Conservation (phyloP, 1,140 invertebrate genomes). For the Drosophila parabipectinata region DNA sequence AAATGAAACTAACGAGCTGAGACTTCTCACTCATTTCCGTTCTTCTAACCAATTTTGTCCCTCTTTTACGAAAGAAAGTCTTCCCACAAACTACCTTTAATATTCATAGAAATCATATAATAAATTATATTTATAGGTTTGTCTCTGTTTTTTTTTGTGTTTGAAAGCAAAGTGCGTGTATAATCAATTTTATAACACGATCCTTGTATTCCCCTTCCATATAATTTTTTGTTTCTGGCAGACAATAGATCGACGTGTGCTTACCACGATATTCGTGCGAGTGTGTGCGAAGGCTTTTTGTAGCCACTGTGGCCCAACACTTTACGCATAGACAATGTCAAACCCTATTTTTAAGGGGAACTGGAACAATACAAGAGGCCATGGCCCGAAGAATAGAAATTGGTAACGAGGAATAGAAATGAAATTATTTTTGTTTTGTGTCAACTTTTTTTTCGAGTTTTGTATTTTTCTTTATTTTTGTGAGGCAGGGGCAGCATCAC, state of each 20-base stretch:
- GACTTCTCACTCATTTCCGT: constrained; percentile 32
- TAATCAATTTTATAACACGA: constrained; percentile 74
- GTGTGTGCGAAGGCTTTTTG: constrained; percentile 23
- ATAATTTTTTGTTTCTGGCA: constrained; percentile 5
- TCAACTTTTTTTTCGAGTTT: constrained; percentile 40
- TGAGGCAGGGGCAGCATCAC: constrained; percentile 24
- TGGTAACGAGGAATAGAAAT: constrained; percentile 53
- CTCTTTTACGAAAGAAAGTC: neutral
- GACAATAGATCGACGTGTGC: constrained; percentile 74
- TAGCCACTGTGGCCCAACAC: constrained; percentile 62
- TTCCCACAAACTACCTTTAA: constrained; percentile 48
- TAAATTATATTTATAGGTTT: constrained; percentile 53
- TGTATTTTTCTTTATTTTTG: constrained; percentile 13
- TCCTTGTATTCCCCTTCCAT: constrained; percentile 27
- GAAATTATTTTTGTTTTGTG: constrained; percentile 48
- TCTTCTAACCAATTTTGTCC: constrained; percentile 1
- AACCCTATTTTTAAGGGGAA: constrained; percentile 73
- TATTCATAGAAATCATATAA: constrained; percentile 71
- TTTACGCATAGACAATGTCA: constrained; percentile 68
- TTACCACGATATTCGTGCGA: constrained; percentile 59
- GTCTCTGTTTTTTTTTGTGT: constrained; percentile 13
- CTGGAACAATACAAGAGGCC: constrained; percentile 53
- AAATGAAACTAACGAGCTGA: constrained; percentile 8
- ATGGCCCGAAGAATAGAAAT: constrained; percentile 44
- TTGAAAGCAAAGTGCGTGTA: constrained; percentile 23